A percentile compares a stretch with the other conserved stretches of the same genome.
These are phyloP conservation scores for Neodon shergylaensis DNA, from an alignment of 2,113 vertebrate species.

Conservation along the genomic window DNA sequence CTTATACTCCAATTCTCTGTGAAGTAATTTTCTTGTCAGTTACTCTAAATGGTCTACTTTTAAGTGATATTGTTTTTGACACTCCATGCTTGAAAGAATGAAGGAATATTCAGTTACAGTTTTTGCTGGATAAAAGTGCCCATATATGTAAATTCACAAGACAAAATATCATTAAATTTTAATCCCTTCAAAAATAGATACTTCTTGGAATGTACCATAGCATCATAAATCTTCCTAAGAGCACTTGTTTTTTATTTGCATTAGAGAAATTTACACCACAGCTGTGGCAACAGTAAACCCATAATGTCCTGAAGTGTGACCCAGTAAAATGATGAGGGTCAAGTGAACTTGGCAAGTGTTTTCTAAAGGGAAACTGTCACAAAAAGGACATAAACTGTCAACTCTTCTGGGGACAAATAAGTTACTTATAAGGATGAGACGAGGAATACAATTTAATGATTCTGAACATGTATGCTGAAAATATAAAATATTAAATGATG, in stretches of 20 bases:
- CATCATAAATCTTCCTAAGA: constrained; percentile 17
- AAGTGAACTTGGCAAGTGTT: not conserved
- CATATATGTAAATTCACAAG: constrained; percentile 47
- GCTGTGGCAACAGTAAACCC: constrained; percentile 48
- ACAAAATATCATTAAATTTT: constrained; percentile 34
- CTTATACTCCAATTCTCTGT: not conserved
- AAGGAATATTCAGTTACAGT: not conserved
- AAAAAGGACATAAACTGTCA: not conserved
- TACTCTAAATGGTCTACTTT: not conserved
- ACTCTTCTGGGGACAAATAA: not conserved
- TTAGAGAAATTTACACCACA: not conserved
- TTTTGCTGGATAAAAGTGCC: constrained; percentile 12
- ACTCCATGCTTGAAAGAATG: not conserved
- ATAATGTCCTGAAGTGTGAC: not conserved
- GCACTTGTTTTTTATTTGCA: not conserved
- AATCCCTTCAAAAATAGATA: constrained; percentile 13
- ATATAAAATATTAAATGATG: not conserved
- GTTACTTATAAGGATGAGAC: not conserved
- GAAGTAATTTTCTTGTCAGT: not conserved
- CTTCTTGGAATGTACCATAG: not conserved
- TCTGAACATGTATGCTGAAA: not conserved
- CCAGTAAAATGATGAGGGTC: not conserved
- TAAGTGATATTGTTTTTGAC: constrained; percentile 4
- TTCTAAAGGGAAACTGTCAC: not conserved
- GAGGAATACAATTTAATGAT: not conserved